These are phyloP conservation scores for Malurus splendens DNA, from an alignment of 2,797 vertebrate species.

Conservation along the genomic window DNA sequence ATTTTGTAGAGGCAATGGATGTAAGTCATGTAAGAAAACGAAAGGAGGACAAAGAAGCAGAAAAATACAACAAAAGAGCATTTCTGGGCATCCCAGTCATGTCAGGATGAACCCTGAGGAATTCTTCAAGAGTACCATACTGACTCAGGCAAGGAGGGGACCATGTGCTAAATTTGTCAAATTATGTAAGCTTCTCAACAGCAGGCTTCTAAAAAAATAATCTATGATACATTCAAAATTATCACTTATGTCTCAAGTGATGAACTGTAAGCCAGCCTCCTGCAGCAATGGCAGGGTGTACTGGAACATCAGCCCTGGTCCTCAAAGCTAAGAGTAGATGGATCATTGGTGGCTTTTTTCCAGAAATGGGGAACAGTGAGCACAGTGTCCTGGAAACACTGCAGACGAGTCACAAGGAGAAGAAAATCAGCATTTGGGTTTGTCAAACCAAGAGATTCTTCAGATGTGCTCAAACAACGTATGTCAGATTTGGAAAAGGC, in stretches of 20 bases:
- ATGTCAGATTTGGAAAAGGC: neutral
- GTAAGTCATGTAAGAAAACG: neutral
- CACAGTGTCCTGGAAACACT: neutral
- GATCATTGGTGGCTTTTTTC: neutral
- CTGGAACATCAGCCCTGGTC: neutral
- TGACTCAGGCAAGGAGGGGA: neutral
- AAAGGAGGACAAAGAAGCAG: neutral
- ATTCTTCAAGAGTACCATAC: neutral
- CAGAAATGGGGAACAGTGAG: neutral
- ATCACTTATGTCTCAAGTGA: neutral
- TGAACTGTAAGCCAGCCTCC: neutral
- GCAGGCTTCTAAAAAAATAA: neutral
- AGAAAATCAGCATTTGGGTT: neutral
- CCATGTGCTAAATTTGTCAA: neutral
- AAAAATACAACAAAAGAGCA: neutral
- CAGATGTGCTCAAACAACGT: rapidly evolving
- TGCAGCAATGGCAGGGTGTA: neutral
- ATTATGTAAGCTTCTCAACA: neutral
- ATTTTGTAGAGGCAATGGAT: neutral
- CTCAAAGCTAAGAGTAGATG: neutral
- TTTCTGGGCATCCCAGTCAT: neutral
- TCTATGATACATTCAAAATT: neutral
- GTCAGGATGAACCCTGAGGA: neutral
- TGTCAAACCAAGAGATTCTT: neutral
- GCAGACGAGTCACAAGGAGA: rapidly evolving